Percentiles rank a stretch among this genome's conserved stretches.
Evolutionary conservation across 1,140 invertebrate genomes (phyloP).

Genomic region (Ctenoplectra terminalis): DNA sequence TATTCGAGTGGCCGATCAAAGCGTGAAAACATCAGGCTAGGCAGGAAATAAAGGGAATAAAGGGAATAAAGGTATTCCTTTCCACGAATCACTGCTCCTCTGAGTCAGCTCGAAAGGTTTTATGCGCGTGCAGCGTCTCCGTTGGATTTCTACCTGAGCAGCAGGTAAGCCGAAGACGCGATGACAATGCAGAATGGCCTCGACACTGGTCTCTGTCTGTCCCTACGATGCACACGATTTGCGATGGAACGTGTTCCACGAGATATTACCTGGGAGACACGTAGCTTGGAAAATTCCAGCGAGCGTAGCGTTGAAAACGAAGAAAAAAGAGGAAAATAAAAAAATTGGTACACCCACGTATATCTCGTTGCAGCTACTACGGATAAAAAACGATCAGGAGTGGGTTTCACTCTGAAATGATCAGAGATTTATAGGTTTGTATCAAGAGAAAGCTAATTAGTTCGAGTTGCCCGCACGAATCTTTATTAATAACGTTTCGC

Average conservation of each 20-base stretch:
- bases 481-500: conserved; percentile 36
- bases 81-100: conserved; percentile 29
- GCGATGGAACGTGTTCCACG: conserved; percentile 1
- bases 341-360: too few species aligned
- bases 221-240: not conserved
- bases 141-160: conserved; percentile 14
- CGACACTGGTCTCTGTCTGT: not conserved
- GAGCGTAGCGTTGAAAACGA: not conserved
- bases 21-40: not conserved
- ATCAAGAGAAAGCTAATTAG: conserved; percentile 42
- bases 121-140: conserved; percentile 12
- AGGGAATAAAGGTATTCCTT: conserved; percentile 39
- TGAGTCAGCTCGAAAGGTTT: conserved; percentile 51
- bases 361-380: not conserved
- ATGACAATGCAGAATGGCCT: conserved; percentile 32
- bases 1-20: not conserved
- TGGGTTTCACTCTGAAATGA: not conserved
- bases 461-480: conserved; percentile 14
- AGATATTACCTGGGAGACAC: conserved; percentile 19
- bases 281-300: not conserved
- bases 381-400: not conserved
- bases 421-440: conserved; percentile 7
- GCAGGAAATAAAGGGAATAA: conserved; percentile 35
- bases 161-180: conserved; percentile 20
- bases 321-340: not conserved